A percentile compares a stretch with the other conserved stretches of the same genome.
Evolutionary conservation across 2,797 vertebrate species (phyloP).

Genomic region (Trematomus bernacchii): DNA sequence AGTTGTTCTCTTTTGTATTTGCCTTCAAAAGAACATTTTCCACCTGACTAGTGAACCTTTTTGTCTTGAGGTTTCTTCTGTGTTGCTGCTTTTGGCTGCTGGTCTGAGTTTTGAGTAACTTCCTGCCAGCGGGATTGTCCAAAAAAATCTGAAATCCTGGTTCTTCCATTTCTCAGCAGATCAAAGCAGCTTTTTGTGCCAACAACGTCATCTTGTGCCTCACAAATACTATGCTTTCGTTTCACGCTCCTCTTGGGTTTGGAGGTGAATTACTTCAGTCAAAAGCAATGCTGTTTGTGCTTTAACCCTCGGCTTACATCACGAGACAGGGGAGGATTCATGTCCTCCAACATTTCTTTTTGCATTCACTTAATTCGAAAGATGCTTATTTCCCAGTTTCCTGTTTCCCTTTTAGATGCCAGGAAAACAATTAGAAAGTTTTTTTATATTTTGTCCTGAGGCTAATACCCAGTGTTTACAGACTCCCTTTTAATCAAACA

Average conservation of each 20-base stretch:
- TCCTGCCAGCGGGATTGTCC: slow-evolving; percentile 6
- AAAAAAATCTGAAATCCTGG: slow-evolving; percentile 36
- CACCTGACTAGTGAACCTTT: not conserved
- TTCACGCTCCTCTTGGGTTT: not conserved
- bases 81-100: slow-evolving; percentile 44
- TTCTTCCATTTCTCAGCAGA: slow-evolving; percentile 29
- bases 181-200: slow-evolving; percentile 12
- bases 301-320: not conserved
- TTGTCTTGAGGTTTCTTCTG: not conserved
- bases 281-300: not conserved
- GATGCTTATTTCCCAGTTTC: not conserved
- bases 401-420: not conserved
- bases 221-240: not conserved
- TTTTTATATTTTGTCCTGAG: not conserved
- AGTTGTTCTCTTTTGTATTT: not conserved
- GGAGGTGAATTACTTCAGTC: not conserved
- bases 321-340: not conserved
- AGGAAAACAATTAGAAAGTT: slow-evolving; percentile 4
- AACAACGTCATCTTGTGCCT: slow-evolving; percentile 7
- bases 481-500: slow-evolving; percentile 31
- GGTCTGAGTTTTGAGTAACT: slow-evolving; percentile 29
- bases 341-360: not conserved
- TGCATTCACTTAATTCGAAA: not conserved
- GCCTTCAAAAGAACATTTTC: slow-evolving; percentile 3
- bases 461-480: slow-evolving; percentile 6